These are phyloP conservation scores for Bostrychus sinensis DNA, from an alignment of 2,113 vertebrate genomes.

Conservation along the genomic window DNA sequence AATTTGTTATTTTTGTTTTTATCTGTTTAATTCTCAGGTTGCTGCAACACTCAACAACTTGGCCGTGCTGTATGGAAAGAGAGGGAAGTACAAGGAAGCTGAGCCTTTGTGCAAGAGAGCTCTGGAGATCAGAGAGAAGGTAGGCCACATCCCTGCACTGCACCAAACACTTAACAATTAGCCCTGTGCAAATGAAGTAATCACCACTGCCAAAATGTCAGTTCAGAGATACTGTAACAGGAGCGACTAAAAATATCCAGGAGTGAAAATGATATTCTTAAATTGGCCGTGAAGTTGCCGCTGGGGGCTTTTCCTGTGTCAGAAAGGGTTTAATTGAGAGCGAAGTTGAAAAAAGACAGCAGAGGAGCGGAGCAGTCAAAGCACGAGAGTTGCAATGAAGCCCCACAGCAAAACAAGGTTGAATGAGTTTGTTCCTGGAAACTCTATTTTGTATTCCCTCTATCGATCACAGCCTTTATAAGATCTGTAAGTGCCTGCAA, in stretches of 20 bases:
- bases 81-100: slow-evolving; percentile 97
- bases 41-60: slow-evolving; percentile 97
- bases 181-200: background rate
- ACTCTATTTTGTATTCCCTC: slow-evolving; percentile 18
- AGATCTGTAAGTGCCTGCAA: slow-evolving; percentile 48
- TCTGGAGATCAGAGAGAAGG: slow-evolving; percentile 98
- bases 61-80: slow-evolving; percentile 96
- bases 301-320: slow-evolving; percentile 19
- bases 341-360: slow-evolving; percentile 43
- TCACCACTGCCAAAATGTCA: background rate
- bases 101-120: slow-evolving; percentile 97
- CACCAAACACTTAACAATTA: slow-evolving; percentile 21
- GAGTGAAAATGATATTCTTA: slow-evolving; percentile 46
- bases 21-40: slow-evolving; percentile 79
- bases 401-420: slow-evolving; percentile 13
- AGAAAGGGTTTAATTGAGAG: slow-evolving; percentile 59
- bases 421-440: slow-evolving; percentile 40
- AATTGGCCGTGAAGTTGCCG: slow-evolving; percentile 35
- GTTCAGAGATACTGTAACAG: background rate
- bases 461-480: slow-evolving; percentile 62
- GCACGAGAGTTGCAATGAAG: too few relatives aligned
- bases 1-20: background rate
- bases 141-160: slow-evolving; percentile 59
- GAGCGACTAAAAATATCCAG: slow-evolving; percentile 41
- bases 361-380: slow-evolving; percentile 6